Base-by-base conservation (phyloP, 2,797 vertebrate species). In the Adelosebastes latens region DNA sequence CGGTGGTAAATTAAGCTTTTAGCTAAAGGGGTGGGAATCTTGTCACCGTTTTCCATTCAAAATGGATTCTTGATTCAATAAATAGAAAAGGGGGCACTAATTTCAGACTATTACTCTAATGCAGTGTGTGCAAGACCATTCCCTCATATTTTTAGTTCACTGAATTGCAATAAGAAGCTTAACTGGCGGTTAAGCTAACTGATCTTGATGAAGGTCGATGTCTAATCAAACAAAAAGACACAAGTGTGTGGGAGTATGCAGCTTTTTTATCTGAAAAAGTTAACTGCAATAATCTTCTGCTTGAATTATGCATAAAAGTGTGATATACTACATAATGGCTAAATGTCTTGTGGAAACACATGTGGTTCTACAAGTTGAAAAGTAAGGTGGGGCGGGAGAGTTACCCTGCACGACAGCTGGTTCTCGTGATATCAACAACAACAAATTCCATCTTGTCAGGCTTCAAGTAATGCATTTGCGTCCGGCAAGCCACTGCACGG, bases 191-290 rank as follows among this genome's bases (percentile, higher is more conserved):
- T 42, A 58, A 58, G n/a, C 12, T 8, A 22, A 65, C 39, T 39
- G 31, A 12, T 62, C 8, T 42, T 74, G 55, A 72, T 72, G 42
- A 73, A 67, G 63, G 77, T 68, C 55, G 14, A 32, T 14, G 11
- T 77, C 3, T 59, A 60, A 29, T 8, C 11, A 27, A 74, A 39
- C 34, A 56, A 27, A 31, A 24, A 39, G 13, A 18, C 5, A 42
- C 25, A 14, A 62, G 20, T 42, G 24, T 49, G 39, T 60, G 12
- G 11, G 36, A 18, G 9, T 13, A 49, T n/a, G 11, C 12, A 56
- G 13, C 4, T 63, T 12, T 24, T 46, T 36, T 4, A 29, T 31
- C 24, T 16, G 24, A 18, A 58, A 56, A 65, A 1, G 16, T 25
- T 24, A 25, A 76, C 39, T 25, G 7, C 12, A 53, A 52, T 52